These are phyloP conservation scores for Sicus ferrugineus DNA, from an alignment of 2,888 invertebrate species.

Conservation along the genomic window DNA sequence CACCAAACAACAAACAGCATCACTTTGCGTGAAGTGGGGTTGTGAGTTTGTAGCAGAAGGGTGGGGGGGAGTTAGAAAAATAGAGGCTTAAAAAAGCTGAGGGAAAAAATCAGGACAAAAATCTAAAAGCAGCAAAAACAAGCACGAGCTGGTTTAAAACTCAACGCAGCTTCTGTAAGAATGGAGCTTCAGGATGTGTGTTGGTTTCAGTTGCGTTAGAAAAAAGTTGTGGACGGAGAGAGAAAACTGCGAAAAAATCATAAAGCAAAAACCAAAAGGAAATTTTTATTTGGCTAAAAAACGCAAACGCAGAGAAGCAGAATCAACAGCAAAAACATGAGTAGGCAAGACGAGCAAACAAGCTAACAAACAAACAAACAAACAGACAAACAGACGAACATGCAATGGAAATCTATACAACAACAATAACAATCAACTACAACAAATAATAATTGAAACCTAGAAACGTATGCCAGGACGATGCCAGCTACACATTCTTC, in stretches of 20 bases:
- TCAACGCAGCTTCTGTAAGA: background rate
- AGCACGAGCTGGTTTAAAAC: background rate
- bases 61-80: background rate
- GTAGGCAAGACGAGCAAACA: background rate
- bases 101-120: conserved; percentile 18
- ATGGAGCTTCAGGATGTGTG: background rate
- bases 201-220: background rate
- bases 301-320: background rate
- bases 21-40: background rate
- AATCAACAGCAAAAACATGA: background rate
- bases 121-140: conserved; percentile 20
- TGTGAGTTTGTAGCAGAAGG: background rate
- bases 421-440: conserved; percentile 6
- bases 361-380: background rate
- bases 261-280: conserved; percentile 22
- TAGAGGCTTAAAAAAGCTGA: background rate
- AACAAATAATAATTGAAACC: conserved; percentile 29
- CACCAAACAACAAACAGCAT: conserved; percentile 27
- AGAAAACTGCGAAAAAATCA: conserved; percentile 12
- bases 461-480: conserved; percentile 18
- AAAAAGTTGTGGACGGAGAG: background rate
- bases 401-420: conserved; percentile 12
- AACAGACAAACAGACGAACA: conserved; percentile 10
- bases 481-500: background rate
- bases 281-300: conserved; percentile 22